Conservation (phyloP, 2,113 vertebrate genomes). For the Spheniscus mendiculus region DNA sequence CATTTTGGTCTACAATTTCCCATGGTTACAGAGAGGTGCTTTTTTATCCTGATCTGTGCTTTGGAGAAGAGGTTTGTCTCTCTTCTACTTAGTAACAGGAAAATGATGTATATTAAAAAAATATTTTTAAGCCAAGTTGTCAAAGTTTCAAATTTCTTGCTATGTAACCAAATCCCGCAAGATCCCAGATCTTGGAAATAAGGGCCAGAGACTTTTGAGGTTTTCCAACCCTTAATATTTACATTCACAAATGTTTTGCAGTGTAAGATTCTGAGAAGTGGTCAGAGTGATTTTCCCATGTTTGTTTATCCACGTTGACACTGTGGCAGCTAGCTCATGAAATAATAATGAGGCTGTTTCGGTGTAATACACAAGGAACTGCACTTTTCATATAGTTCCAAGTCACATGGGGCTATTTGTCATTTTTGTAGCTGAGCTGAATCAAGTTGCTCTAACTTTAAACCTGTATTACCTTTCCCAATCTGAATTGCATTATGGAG, state of each 20-base stretch:
- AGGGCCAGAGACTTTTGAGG: constrained; percentile 34
- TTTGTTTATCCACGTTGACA: constrained; percentile 39
- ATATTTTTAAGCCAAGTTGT: constrained; percentile 15
- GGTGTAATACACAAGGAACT: neutral
- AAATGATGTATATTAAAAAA: neutral
- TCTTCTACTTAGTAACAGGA: neutral
- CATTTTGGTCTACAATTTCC: neutral
- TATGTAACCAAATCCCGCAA: neutral
- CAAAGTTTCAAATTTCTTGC: constrained; percentile 20
- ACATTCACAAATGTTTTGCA: constrained; percentile 6
- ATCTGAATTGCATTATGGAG: neutral
- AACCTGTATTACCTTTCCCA: neutral
- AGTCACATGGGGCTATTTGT: neutral
- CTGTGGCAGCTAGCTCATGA: neutral
- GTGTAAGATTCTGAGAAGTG: neutral
- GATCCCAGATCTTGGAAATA: constrained; percentile 13
- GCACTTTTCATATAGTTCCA: neutral
- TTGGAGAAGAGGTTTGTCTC: neutral
- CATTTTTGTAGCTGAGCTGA: neutral
- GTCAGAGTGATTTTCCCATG: constrained; percentile 9
- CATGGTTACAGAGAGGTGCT: neutral
- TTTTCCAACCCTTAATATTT: constrained; percentile 66
- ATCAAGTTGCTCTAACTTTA: neutral
- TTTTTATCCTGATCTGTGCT: neutral
- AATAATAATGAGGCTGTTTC: constrained; percentile 5